A percentile compares a stretch with the other conserved stretches of the same genome.
Evolutionary conservation across 1,140 invertebrate genomes (phyloP).

Genomic region (Daktulosphaira vitifoliae): DNA sequence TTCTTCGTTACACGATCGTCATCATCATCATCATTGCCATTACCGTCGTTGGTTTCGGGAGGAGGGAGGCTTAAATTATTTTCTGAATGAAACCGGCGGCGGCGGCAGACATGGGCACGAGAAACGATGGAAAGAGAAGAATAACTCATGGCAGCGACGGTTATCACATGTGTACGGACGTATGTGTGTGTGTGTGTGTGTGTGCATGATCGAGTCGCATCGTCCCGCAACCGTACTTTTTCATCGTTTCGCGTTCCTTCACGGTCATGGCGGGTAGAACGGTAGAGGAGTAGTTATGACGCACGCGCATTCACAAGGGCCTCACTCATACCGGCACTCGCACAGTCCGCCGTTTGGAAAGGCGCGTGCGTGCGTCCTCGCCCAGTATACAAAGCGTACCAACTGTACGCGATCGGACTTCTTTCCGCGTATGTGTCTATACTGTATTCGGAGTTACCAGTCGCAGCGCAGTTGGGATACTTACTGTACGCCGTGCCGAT

Average conservation of each 20-base stretch:
- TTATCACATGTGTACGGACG: not conserved
- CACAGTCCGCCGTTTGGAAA: not conserved
- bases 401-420: slow-evolving; percentile 11
- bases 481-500: too few species aligned
- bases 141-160: not conserved
- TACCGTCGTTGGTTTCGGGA: not conserved
- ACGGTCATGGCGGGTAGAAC: not conserved
- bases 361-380: slow-evolving; percentile 1
- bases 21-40: not conserved
- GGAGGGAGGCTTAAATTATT: slow-evolving; percentile 30
- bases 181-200: not conserved
- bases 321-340: not conserved
- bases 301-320: not conserved
- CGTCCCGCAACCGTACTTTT: not conserved
- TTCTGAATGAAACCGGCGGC: slow-evolving; percentile 30
- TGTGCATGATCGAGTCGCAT: not conserved
- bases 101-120: not conserved
- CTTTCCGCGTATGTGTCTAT: slow-evolving; percentile 6
- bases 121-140: not conserved
- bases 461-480: not conserved
- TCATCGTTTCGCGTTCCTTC: not conserved
- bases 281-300: not conserved
- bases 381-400: not conserved
- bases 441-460: slow-evolving; percentile 25
- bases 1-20: not conserved